A percentile compares a stretch with the other conserved stretches of the same genome.
Evolutionary conservation across 2,888 invertebrate genomes (phyloP).

Genomic region (Habroteleia sp.): DNA sequence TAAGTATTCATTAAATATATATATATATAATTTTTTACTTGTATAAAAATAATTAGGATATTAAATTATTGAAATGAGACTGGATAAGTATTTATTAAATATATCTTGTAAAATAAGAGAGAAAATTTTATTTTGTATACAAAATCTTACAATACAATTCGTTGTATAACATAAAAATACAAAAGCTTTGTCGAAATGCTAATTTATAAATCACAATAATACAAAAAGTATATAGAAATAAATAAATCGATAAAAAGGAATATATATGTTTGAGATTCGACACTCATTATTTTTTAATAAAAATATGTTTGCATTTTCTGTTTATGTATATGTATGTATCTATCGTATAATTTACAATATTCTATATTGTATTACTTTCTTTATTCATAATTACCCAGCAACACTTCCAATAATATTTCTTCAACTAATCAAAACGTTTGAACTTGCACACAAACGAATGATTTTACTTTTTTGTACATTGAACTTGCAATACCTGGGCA

Average conservation of each 20-base stretch:
- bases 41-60: no score
- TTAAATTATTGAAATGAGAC: no score
- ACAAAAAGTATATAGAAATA: neutral
- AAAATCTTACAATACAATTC: slow-evolving; percentile 27
- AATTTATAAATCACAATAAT: neutral
- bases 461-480: slow-evolving; percentile 49
- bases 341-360: slow-evolving; percentile 33
- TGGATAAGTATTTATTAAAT: no score
- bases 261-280: slow-evolving; percentile 25
- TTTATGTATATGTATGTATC: neutral
- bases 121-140: slow-evolving; percentile 24
- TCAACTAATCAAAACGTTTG: slow-evolving; percentile 29
- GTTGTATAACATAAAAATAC: slow-evolving; percentile 11
- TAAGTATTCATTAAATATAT: neutral
- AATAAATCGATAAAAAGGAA: slow-evolving; percentile 5
- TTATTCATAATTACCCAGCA: slow-evolving; percentile 45
- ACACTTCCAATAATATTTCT: slow-evolving; percentile 11
- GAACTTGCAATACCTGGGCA: slow-evolving; percentile 46
- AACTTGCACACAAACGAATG: no score
- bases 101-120: no score
- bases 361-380: slow-evolving; percentile 21
- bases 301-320: neutral
- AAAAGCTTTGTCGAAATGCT: slow-evolving; percentile 1
- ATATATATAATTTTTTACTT: no score
- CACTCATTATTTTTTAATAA: no score